These are phyloP conservation scores for Heliconius hortense DNA, from an alignment of 2,888 invertebrate species.

Conservation along the genomic window DNA sequence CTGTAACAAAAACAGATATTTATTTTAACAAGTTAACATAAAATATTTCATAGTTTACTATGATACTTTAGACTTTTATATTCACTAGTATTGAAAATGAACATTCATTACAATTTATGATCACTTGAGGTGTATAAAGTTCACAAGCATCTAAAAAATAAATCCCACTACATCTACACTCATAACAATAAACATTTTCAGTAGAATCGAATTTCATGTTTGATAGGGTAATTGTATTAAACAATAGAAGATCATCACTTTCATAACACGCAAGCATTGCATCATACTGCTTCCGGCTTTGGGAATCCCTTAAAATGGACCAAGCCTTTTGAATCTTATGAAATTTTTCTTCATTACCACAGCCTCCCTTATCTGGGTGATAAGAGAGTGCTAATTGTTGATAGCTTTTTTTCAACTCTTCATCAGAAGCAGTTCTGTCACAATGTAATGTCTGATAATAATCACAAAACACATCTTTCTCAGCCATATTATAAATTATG, in stretches of 20 bases:
- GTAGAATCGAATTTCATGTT: constrained; percentile 72
- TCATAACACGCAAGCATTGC: constrained; percentile 81
- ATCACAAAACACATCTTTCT: constrained; percentile 50
- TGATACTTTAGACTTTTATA: constrained; percentile 39
- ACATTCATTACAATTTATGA: constrained; percentile 87
- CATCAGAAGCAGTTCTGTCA: constrained; percentile 73
- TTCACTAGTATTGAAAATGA: constrained; percentile 85
- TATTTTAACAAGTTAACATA: background rate
- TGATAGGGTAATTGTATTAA: constrained; percentile 77
- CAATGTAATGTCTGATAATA: constrained; percentile 82
- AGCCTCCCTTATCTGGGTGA: constrained; percentile 83
- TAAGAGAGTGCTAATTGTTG: constrained; percentile 78
- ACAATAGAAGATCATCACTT: constrained; percentile 82
- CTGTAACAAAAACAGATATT: too few species aligned
- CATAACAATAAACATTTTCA: constrained; percentile 72
- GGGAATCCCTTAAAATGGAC: constrained; percentile 84
- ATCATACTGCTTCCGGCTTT: constrained; percentile 85
- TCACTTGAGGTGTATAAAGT: constrained; percentile 57
- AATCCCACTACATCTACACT: constrained; percentile 87
- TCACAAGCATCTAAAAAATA: constrained; percentile 70
- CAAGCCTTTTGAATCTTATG: constrained; percentile 85
- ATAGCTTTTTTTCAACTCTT: constrained; percentile 84
- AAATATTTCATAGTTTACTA: background rate
- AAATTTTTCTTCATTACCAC: constrained; percentile 54
- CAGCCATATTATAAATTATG: constrained; percentile 23